phyloP scores from a whole-genome alignment of 1,140 invertebrate genomes.

The Platyura marginata region DNA sequence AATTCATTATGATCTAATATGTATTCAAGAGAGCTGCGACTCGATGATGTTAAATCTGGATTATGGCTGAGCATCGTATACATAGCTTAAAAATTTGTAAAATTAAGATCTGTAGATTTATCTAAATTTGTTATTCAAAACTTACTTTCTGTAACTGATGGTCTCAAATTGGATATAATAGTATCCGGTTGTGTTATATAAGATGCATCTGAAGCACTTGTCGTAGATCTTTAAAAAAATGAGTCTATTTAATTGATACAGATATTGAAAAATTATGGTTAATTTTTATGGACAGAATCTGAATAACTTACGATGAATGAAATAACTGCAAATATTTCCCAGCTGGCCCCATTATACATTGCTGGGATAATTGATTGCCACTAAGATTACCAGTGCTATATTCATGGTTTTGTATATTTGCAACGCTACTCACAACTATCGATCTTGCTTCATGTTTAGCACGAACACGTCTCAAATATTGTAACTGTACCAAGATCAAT shows the following conservation, averaged over 20 bases:
- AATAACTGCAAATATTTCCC: constrained; percentile 3
- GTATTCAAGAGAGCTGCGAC: constrained; percentile 12
- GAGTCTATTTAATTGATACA: neutral
- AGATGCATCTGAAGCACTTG: constrained; percentile 1
- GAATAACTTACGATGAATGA: constrained; percentile 5
- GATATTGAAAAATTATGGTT: neutral
- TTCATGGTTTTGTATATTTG: neutral
- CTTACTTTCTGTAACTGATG: constrained; percentile 22
- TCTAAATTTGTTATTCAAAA: no score
- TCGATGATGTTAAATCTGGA: neutral
- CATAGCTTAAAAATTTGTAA: no score
- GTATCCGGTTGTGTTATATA: constrained; percentile 6
- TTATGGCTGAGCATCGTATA: constrained; percentile 23
- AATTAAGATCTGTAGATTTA: no score
- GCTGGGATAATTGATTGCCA: no score
- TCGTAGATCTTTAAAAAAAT: neutral
- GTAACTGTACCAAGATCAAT: neutral
- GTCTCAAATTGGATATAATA: constrained; percentile 8
- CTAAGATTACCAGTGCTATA: no score
- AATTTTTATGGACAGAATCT: neutral
- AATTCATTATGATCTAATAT: constrained; percentile 36
- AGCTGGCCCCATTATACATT: no score
- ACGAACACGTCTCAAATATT: neutral
- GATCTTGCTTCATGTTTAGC: constrained; percentile 2
- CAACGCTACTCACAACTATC: constrained; percentile 13